phyloP scores from a whole-genome alignment of 2,888 invertebrate species.

The Pharmacophagus antenor region DNA sequence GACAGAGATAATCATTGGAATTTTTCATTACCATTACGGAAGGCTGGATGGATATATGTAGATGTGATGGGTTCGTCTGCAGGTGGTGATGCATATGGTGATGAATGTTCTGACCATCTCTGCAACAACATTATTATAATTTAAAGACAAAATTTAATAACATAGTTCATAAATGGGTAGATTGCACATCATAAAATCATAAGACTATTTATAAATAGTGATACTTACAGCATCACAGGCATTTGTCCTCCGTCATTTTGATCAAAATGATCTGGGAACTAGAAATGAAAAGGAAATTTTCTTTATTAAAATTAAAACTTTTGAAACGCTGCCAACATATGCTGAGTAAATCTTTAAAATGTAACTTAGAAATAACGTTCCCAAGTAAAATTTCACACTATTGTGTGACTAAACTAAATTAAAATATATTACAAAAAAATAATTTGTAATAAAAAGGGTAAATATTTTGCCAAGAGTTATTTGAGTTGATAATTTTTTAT shows the following conservation, averaged over 20 bases:
- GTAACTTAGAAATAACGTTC: too few species aligned
- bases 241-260: slow-evolving; percentile 49
- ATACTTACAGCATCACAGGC: slow-evolving; percentile 57
- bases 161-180: not conserved
- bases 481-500: too few species aligned
- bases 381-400: too few species aligned
- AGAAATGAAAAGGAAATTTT: slow-evolving; percentile 38
- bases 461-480: too few species aligned
- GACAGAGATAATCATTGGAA: too few species aligned
- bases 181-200: not conserved
- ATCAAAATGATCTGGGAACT: slow-evolving; percentile 65
- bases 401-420: too few species aligned
- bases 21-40: slow-evolving; percentile 52
- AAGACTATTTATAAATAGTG: not conserved
- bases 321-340: too few species aligned
- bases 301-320: too few species aligned
- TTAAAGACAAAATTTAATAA: not conserved
- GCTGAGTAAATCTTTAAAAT: too few species aligned
- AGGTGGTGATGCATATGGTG: slow-evolving; percentile 89
- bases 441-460: too few species aligned
- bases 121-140: slow-evolving; percentile 44
- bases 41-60: slow-evolving; percentile 82
- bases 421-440: too few species aligned
- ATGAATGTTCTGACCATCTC: slow-evolving; percentile 84
- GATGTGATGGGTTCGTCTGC: slow-evolving; percentile 76